phyloP scores from a whole-genome alignment of 2,113 vertebrate species.

The Arizona elegans region DNA sequence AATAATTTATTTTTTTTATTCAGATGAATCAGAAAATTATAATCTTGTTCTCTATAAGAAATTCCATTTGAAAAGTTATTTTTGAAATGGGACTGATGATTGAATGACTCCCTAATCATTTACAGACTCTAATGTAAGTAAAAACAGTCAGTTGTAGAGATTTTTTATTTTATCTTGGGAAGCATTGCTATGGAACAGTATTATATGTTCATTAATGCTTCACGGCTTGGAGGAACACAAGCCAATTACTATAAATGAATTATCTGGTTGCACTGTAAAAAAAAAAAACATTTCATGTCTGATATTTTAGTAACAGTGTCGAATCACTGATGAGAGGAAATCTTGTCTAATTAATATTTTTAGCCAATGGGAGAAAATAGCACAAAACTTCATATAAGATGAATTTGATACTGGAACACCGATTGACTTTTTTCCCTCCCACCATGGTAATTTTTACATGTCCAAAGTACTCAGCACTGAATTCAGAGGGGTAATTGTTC shows the following conservation, averaged over 20 bases:
- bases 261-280: conserved; percentile 53
- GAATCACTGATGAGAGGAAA: background rate
- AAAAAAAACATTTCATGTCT: conserved; percentile 38
- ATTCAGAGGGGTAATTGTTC: background rate
- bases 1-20: background rate
- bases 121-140: conserved; percentile 46
- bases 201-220: conserved; percentile 56
- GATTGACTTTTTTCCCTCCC: background rate
- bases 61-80: conserved; percentile 1
- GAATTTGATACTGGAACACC: background rate
- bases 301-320: conserved; percentile 41
- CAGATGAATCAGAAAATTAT: accelerated
- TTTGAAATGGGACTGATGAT: conserved; percentile 33
- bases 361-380: accelerated
- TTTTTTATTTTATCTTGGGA: conserved; percentile 52
- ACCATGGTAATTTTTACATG: background rate
- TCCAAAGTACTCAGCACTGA: background rate
- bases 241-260: conserved; percentile 63
- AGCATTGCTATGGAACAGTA: conserved; percentile 57
- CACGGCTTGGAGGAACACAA: conserved; percentile 53
- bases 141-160: conserved; percentile 16
- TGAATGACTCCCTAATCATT: conserved; percentile 35
- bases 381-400: background rate
- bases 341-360: background rate
- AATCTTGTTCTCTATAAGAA: background rate